Percentiles rank a stretch among this genome's conserved stretches.
phyloP scores from a whole-genome alignment of 92 coral and sea anemone species.

The Umimayanthus kanabou region DNA sequence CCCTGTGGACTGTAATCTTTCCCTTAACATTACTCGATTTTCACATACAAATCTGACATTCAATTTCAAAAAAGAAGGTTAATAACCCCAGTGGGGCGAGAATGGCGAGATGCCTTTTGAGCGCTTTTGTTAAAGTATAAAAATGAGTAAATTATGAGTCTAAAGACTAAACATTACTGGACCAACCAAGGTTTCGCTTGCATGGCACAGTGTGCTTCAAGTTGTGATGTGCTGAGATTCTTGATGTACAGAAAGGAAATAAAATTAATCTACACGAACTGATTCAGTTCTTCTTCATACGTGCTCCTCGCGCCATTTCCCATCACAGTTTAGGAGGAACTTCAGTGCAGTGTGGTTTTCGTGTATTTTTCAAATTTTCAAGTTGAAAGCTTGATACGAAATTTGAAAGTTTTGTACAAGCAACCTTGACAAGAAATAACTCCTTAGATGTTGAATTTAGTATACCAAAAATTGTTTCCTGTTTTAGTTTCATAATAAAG shows the following conservation, averaged over 20 bases:
- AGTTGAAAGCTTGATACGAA: not conserved
- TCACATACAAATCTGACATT: too few relatives aligned
- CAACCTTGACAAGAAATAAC: not conserved
- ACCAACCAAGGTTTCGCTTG: not conserved
- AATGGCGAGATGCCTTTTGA: not conserved
- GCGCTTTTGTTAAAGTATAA: not conserved
- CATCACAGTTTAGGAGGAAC: too few relatives aligned
- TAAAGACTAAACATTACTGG: not conserved
- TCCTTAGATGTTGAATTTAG: not conserved
- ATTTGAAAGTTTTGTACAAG: not conserved
- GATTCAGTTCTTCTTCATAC: not conserved
- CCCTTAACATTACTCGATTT: not conserved
- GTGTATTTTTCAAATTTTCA: too few relatives aligned
- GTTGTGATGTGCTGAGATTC: not conserved
- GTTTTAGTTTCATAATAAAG: too few relatives aligned
- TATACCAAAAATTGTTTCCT: too few relatives aligned
- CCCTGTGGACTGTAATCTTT: not conserved
- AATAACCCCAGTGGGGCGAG: not conserved
- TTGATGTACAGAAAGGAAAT: constrained; percentile 12
- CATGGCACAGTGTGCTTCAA: not conserved
- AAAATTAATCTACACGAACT: not conserved
- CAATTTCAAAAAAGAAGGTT: too few relatives aligned
- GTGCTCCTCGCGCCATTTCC: not conserved
- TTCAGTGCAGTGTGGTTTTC: too few relatives aligned
- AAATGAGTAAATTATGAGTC: not conserved